Conservation (phyloP, 2,888 invertebrate genomes). For the Mesoligia furuncula region DNA sequence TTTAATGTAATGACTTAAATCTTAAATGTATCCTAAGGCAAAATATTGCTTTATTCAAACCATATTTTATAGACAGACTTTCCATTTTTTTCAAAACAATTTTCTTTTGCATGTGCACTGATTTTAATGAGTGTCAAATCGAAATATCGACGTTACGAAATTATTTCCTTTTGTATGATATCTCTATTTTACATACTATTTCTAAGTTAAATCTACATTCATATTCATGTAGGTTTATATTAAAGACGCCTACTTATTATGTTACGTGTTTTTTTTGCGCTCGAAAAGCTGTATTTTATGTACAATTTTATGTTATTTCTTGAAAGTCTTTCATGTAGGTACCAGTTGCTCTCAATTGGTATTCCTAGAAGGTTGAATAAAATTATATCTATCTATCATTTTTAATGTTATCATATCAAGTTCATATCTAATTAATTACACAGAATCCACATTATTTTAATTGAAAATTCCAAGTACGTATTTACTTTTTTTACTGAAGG, state of each 20-base stretch:
- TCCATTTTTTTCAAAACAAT: not conserved
- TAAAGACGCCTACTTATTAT: not conserved
- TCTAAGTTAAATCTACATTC: too few species aligned
- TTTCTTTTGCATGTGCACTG: not conserved
- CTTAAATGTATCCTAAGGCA: not conserved
- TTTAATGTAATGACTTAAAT: not conserved
- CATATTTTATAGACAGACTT: not conserved
- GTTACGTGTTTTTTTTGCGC: not conserved
- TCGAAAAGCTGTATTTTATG: not conserved
- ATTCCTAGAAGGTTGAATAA: slow-evolving; percentile 19
- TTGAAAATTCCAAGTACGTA: not conserved
- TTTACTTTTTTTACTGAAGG: slow-evolving; percentile 8
- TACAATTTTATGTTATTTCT: slow-evolving; percentile 7
- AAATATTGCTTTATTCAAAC: not conserved
- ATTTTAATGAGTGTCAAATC: slow-evolving; percentile 19
- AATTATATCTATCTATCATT: not conserved
- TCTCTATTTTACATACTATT: not conserved
- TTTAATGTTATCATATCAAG: too few species aligned
- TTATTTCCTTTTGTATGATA: not conserved
- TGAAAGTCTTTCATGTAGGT: slow-evolving; percentile 11
- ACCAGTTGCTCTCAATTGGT: not conserved
- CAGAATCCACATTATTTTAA: slow-evolving; percentile 6
- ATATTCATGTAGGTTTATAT: not conserved
- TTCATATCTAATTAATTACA: slow-evolving; percentile 12
- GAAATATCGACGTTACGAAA: not conserved